Evolutionary conservation across 2,113 vertebrate genomes (phyloP).

Genomic region (Holacanthus passer): DNA sequence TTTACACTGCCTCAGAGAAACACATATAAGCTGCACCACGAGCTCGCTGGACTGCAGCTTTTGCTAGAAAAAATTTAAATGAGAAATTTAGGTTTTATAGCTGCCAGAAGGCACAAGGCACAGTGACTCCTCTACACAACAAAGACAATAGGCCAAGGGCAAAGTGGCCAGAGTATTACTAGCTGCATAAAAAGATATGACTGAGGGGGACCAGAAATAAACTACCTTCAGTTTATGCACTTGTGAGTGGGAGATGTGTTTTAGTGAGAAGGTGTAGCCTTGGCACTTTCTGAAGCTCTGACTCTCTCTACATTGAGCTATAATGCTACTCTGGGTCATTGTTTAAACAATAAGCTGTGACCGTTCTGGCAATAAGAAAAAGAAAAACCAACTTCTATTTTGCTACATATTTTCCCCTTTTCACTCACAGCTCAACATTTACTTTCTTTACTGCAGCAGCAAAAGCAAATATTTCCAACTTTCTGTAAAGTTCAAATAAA

Average conservation of each 20-base stretch:
- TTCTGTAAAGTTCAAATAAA: conserved; percentile 75
- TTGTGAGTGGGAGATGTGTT: conserved; percentile 8
- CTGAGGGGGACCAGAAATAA: conserved; percentile 12
- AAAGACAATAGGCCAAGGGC: conserved; percentile 39
- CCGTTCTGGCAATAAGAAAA: background rate
- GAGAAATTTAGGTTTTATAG: conserved; percentile 33
- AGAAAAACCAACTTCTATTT: conserved; percentile 6
- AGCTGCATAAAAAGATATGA: conserved; percentile 33
- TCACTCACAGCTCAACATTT: conserved; percentile 9
- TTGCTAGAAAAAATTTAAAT: conserved; percentile 8
- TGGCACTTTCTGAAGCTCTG: background rate
- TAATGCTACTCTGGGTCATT: background rate
- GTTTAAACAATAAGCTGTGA: conserved; percentile 23
- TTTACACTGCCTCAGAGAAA: conserved; percentile 35
- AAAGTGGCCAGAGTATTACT: conserved; percentile 24
- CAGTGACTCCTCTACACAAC: conserved; percentile 14
- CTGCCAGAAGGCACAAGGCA: conserved; percentile 17
- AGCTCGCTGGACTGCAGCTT: conserved; percentile 4
- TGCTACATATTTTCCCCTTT: conserved; percentile 14
- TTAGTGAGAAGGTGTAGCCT: background rate
- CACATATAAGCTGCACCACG: conserved; percentile 22
- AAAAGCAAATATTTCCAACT: conserved; percentile 60
- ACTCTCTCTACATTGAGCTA: background rate
- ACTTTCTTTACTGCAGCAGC: conserved; percentile 45
- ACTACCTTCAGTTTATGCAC: background rate